Evolutionary conservation across 2,888 invertebrate species (phyloP).

Genomic region (Ornithoptera priamus): DNA sequence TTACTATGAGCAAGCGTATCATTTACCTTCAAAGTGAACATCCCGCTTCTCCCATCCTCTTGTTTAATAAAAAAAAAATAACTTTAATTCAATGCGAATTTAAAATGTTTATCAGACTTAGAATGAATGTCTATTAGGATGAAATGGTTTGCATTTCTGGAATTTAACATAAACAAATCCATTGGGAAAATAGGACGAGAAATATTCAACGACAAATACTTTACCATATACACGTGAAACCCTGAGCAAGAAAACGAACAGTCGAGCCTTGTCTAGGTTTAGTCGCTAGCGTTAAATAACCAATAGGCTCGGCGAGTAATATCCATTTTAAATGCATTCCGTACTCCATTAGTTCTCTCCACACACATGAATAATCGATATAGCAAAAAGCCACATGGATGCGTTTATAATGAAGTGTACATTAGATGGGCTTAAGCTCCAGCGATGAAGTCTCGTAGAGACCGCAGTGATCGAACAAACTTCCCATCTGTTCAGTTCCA

Average conservation of each 20-base stretch:
- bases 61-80: no score
- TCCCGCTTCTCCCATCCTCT: no score
- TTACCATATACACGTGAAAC: conserved; percentile 25
- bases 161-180: conserved; percentile 13
- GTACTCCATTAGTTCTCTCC: conserved; percentile 22
- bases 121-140: conserved; percentile 11
- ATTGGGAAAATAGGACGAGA: conserved; percentile 17
- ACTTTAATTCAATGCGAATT: background rate
- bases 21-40: no score
- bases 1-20: no score
- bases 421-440: conserved; percentile 31
- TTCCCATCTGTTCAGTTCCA: conserved; percentile 42
- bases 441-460: conserved; percentile 28
- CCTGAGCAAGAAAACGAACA: conserved; percentile 22
- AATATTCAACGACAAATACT: conserved; percentile 25
- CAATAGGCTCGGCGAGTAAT: conserved; percentile 23
- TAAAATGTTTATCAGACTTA: conserved; percentile 7
- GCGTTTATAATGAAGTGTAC: conserved; percentile 10
- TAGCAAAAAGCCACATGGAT: conserved; percentile 2
- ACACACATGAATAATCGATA: conserved; percentile 3
- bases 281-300: conserved; percentile 22
- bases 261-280: conserved; percentile 23
- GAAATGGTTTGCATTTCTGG: conserved; percentile 27
- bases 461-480: conserved; percentile 36
- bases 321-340: conserved; percentile 21